Evolutionary conservation across 2,888 invertebrate species (phyloP), one percentile per base, ranked within the genome.

Genomic region (Eumerus sabulonum): DNA sequence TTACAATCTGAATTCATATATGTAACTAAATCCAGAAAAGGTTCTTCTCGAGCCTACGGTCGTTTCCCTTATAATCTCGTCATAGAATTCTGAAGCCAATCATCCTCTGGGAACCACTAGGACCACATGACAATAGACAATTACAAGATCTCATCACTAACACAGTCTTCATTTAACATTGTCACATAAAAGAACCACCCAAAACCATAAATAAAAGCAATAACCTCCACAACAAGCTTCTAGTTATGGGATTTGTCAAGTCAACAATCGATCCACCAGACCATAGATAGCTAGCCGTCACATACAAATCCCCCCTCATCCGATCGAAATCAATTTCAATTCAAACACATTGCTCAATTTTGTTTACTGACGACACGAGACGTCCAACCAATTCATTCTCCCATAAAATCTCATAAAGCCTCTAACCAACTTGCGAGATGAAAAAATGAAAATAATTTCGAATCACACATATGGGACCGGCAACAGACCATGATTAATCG

Each of bases 321-420:
- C 2, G n/a, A 56, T n/a, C 45, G 44, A 57, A 50, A 56, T 50
- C 60, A 60, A 67, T 74, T 67, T 59, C 50, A 67, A 74, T 74
- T 50, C 19, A 50, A 51, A 56, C 40, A 50, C 17, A 54, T 56
- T 27, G 27, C 7, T 19, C 62, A 50, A 67, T 60, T 67, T 54
- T 50, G 27, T 54, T 38, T 19, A 5, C 54, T 27, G 27, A 27
- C 27, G 14, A 19, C 56, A 67, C 59, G 27, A 27, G 62, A 57
- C 56, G 60, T 67, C 66, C 60, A 67, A 67, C 62, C 66, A 62
- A 72, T 72, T 56, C 72, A 18, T 56, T 67, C 27, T 36, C 67
- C 47, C 40, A 72, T 72, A 44, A 72, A 77, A 72, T 35, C 62
- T 62, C 71, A 71, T 72, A 72, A 72, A 77, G 67, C 66, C 44